Percentiles rank a stretch among this genome's conserved stretches.
Evolutionary conservation across 1,140 invertebrate species (phyloP).

Genomic region (Frieseomelitta varia): DNA sequence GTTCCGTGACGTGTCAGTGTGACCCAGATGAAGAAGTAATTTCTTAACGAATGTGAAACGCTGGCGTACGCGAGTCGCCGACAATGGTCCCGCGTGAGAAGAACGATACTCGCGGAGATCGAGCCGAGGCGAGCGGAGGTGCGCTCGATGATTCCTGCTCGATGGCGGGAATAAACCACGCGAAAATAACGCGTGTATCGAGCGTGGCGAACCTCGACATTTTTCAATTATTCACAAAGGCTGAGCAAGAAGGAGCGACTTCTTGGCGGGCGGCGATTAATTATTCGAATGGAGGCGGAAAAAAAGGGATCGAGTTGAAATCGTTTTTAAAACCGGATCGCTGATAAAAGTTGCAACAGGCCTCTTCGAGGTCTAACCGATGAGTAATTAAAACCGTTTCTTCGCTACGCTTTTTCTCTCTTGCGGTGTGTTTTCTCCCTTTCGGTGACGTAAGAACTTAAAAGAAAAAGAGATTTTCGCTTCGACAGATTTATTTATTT

Average conservation of each 20-base stretch:
- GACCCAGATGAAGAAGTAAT: conserved; percentile 69
- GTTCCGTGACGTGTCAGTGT: conserved; percentile 53
- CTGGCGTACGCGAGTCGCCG: background rate
- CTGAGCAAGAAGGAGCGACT: too few species aligned
- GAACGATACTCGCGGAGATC: background rate
- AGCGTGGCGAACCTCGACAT: background rate
- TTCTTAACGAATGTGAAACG: conserved; percentile 44
- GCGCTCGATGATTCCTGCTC: background rate
- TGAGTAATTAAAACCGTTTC: background rate
- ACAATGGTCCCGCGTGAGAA: conserved; percentile 3
- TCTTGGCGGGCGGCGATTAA: background rate
- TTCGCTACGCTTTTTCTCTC: background rate
- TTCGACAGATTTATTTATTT: too few species aligned
- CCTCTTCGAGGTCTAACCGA: background rate
- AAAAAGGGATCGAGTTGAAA: too few species aligned
- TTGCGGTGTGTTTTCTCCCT: fast-evolving
- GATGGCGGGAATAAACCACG: conserved; percentile 2
- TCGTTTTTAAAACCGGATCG: background rate
- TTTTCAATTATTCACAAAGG: conserved; percentile 22
- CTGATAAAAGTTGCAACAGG: background rate
- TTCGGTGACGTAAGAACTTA: background rate
- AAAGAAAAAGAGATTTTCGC: background rate
- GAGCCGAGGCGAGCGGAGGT: too few species aligned
- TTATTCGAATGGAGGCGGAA: background rate
- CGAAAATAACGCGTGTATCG: conserved; percentile 17